Base-by-base conservation (phyloP, 2,797 vertebrate species). In the Amazonetta brasiliensis region DNA sequence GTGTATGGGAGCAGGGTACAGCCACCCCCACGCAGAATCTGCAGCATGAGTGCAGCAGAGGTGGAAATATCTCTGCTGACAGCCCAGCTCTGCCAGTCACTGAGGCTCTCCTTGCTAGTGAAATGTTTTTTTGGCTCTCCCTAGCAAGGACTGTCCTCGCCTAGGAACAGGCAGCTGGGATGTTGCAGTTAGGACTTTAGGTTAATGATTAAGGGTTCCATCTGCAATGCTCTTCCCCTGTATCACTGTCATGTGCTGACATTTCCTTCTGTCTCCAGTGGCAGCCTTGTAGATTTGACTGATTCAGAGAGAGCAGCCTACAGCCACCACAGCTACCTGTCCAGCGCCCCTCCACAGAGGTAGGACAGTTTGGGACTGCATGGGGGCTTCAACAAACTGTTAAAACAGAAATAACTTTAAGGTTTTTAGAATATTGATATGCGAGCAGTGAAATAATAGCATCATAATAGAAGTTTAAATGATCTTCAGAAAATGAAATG, bases 271-370 rank as follows among this genome's bases (percentile, higher is more conserved):
- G 12, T 76, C 54, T 25, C 14, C 90, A 77, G 79, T 58, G 91
- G 95, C 94, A 96, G 87, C 94, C 62, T 96, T 18, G 92, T 77
- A 81, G 97, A 98, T 87, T 66, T 90, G 96, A 89, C 84, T 2
- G 77, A 97, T 37, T 14, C 62, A 26, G 97, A 97, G n/a, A 95
- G 92, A 80, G 28, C 68, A 60, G 64, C 64, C 58, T 96, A 92
- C 76, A 72, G 62, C 84, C 85, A 87, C 59, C 92, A 90, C 43
- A 91, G 80, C 74, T 98, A 94, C 77, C 76, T 96, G 75, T 79
- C 96, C 72, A 93, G 90, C 3, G 25, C 73, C 69, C 60, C 94
- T 33, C 81, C 87, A 44, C 90, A 52, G 79, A 97, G 97, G 97
- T 98, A 86, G 60, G 92, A 30, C n/a, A 30, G 22, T 35, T 30